phyloP scores from a whole-genome alignment of 2,113 vertebrate species.

The Aplodontia rufa region DNA sequence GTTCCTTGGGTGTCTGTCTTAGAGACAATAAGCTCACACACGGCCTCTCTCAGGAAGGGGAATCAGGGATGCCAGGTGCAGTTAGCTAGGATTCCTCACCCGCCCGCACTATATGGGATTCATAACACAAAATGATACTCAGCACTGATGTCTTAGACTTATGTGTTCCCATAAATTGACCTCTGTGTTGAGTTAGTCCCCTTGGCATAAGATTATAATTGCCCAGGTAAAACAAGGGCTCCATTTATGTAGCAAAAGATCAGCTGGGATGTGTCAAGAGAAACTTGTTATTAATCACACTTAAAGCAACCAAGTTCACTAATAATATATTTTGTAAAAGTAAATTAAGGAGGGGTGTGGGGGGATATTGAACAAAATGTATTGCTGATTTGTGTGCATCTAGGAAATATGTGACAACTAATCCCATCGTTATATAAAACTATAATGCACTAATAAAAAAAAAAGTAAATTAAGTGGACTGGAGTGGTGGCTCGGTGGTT shows the following conservation, averaged over 20 bases:
- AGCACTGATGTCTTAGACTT: background rate
- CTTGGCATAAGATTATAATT: background rate
- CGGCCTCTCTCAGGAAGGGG: background rate
- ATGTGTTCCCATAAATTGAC: background rate
- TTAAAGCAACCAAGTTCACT: background rate
- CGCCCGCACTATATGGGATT: background rate
- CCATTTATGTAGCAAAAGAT: background rate
- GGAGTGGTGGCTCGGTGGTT: no score
- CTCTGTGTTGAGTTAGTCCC: background rate
- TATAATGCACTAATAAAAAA: no score
- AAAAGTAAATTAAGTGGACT: no score
- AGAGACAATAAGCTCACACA: background rate
- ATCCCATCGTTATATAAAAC: no score
- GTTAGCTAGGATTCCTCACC: background rate
- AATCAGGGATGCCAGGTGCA: background rate
- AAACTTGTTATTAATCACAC: background rate
- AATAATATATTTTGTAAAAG: background rate
- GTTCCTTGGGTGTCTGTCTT: background rate
- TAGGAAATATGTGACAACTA: no score
- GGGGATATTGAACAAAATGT: no score
- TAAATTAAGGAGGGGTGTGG: no score
- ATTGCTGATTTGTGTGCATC: no score
- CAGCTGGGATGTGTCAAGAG: background rate
- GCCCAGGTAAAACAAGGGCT: background rate
- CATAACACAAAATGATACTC: background rate